Evolutionary conservation across 2,113 vertebrate genomes (phyloP).

Genomic region (Phalacrocorax brasilianus): DNA sequence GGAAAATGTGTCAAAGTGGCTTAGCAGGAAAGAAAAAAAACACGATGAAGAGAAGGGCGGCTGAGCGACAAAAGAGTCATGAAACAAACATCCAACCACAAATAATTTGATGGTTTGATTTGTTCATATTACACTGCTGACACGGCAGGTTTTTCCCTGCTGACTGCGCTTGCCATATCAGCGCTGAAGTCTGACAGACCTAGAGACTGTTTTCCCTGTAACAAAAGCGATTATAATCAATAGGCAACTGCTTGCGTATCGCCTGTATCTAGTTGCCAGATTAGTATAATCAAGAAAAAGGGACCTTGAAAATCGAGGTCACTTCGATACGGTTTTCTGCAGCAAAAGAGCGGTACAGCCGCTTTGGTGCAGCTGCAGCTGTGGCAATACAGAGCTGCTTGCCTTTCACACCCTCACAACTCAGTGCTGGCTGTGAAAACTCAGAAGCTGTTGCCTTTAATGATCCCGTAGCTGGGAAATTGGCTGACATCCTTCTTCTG

Average conservation of each 20-base stretch:
- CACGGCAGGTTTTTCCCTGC: not conserved
- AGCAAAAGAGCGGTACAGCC: not conserved
- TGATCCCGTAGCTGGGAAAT: not conserved
- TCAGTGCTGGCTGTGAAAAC: not conserved
- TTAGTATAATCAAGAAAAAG: not conserved
- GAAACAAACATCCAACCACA: conserved; percentile 62
- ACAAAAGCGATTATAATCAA: not conserved
- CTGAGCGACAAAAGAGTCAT: conserved; percentile 37
- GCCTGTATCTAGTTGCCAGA: fast-evolving
- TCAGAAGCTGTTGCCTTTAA: not conserved
- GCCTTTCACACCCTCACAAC: not conserved
- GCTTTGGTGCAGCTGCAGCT: not conserved
- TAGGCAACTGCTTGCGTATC: not conserved
- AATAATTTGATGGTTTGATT: conserved; percentile 39
- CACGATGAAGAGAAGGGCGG: not conserved
- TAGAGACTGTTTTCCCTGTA: not conserved
- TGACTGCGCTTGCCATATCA: not conserved
- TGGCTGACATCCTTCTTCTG: not conserved
- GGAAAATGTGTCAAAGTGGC: conserved; percentile 18
- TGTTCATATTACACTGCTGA: conserved; percentile 16
- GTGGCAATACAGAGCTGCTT: not conserved
- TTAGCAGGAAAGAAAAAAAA: not conserved
- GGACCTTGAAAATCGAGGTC: not conserved
- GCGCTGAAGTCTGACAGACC: not conserved
- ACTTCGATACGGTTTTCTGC: not conserved